A percentile compares a stretch with the other conserved stretches of the same genome.
Conservation (phyloP, 2,888 invertebrate species). For the Maniola hyperantus region DNA sequence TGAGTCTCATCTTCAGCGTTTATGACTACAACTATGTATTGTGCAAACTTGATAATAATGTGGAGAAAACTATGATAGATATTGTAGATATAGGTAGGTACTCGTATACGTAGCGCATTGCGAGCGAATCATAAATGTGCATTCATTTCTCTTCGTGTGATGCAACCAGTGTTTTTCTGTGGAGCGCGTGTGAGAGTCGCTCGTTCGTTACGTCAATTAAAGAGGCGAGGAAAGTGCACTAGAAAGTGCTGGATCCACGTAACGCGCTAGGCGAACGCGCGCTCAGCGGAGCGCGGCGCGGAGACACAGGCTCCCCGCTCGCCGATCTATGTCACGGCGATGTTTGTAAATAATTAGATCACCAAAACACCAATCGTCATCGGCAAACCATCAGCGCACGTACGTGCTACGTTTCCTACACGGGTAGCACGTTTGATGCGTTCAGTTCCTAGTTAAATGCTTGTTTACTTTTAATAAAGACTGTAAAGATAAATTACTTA, state of each 20-base stretch:
- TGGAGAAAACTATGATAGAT: constrained; percentile 27
- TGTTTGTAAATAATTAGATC: constrained; percentile 68
- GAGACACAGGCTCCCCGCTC: constrained; percentile 20
- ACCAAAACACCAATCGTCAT: constrained; percentile 44
- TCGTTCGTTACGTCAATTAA: constrained; percentile 80
- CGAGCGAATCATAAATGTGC: constrained; percentile 68
- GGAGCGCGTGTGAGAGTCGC: constrained; percentile 74
- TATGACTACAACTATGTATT: constrained; percentile 9
- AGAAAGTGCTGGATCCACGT: constrained; percentile 74
- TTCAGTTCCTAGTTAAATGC: constrained; percentile 16
- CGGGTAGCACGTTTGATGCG: constrained; percentile 38
- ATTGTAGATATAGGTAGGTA: neutral
- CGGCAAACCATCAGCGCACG: constrained; percentile 47
- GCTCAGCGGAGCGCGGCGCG: constrained; percentile 45
- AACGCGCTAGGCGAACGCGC: constrained; percentile 49
- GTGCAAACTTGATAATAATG: constrained; percentile 21
- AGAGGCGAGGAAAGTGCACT: constrained; percentile 76
- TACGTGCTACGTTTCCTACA: constrained; percentile 48
- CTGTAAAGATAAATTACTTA: neutral
- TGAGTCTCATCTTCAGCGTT: constrained; percentile 43
- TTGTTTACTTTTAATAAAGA: constrained; percentile 5
- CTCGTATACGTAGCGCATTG: constrained; percentile 46
- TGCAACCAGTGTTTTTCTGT: constrained; percentile 77
- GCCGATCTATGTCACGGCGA: constrained; percentile 70
- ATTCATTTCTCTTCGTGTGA: constrained; percentile 79